Base-by-base conservation (phyloP, 2,888 invertebrate genomes). In the Lordiphosa fenestrarum region DNA sequence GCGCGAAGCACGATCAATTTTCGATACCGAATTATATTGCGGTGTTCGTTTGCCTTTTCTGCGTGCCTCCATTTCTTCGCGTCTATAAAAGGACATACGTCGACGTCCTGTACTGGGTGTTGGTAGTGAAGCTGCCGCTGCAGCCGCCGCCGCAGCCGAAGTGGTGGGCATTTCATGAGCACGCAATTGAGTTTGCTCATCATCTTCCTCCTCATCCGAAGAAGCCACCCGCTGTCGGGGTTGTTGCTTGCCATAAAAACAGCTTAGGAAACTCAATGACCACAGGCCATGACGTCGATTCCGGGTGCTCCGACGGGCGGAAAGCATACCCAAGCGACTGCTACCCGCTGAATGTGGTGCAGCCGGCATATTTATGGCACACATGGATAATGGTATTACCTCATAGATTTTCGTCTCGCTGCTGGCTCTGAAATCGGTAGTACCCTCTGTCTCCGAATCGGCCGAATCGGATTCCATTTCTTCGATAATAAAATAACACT, bases 21-120 rank as follows among this genome's bases (percentile, higher is more conserved):
- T 94, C 58, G 95, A 95, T 2, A 95, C 95, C 23, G 95, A 95
- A 89, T 95, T 95, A 80, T 93, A 94, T 68, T 93, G 90, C 0
- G 93, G 93, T 2, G 92, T 91, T 6, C 88, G 82, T 66, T 88
- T 89, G 53, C 89, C 87, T 55, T 87, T 88, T 59, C 87, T 82
- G 3, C 88, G 81, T 39, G 86, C 88, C 60, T 89, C 89, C 39
- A 88, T 56, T 53, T 88, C 89, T 49, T 86, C 87, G 23, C 87
- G 85, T 0, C 88, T 80, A 52, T 86, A 89, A 50, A 73, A 87
- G 13, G 89, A 88, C 82, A 88, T 86, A 6, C 88, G 82, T 0
- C 88, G 74, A 0, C 88, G 84, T 59, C 6, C 69, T 10, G 38
- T 4, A 44, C 4, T 64, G 56, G 0, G 46, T 44, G 23, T 56